Evolutionary conservation across 2,113 vertebrate genomes (phyloP).

Genomic region (Carassius carassius): DNA sequence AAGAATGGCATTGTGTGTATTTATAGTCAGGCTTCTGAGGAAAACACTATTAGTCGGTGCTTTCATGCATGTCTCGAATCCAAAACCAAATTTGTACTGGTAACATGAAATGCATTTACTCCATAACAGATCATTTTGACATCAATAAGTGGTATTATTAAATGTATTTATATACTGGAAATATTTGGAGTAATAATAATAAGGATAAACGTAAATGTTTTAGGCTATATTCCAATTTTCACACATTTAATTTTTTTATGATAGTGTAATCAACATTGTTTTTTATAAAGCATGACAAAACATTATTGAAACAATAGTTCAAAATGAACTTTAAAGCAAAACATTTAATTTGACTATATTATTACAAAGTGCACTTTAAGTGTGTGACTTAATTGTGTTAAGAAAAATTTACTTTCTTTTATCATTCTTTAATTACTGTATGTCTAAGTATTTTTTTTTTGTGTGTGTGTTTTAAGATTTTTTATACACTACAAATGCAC

Average conservation of each 20-base stretch:
- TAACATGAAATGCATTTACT: not conserved
- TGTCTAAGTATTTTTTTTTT: too few relatives aligned
- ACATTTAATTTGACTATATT: too few relatives aligned
- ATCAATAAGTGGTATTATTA: not conserved
- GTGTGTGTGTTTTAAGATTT: too few relatives aligned
- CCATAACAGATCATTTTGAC: not conserved
- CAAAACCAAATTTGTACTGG: not conserved
- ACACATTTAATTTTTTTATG: not conserved
- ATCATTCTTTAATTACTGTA: too few relatives aligned
- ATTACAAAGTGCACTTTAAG: too few relatives aligned
- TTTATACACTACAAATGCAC: too few relatives aligned
- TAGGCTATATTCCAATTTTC: not conserved
- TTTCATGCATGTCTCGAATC: slow-evolving; percentile 20
- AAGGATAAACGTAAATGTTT: not conserved
- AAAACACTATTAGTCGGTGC: slow-evolving; percentile 28
- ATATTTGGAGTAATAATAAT: not conserved
- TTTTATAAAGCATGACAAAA: too few relatives aligned
- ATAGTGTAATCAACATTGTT: not conserved
- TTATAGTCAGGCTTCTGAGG: slow-evolving; percentile 29
- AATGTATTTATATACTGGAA: not conserved
- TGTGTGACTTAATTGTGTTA: too few relatives aligned
- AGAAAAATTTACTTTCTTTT: too few relatives aligned
- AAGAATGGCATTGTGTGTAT: slow-evolving; percentile 14
- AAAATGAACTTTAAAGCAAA: too few relatives aligned
- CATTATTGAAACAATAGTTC: too few relatives aligned